Percentiles rank a stretch among this genome's conserved stretches.
These are phyloP conservation scores for Ceyx melanurus DNA, from an alignment of 2,113 vertebrate genomes.

Conservation along the genomic window DNA sequence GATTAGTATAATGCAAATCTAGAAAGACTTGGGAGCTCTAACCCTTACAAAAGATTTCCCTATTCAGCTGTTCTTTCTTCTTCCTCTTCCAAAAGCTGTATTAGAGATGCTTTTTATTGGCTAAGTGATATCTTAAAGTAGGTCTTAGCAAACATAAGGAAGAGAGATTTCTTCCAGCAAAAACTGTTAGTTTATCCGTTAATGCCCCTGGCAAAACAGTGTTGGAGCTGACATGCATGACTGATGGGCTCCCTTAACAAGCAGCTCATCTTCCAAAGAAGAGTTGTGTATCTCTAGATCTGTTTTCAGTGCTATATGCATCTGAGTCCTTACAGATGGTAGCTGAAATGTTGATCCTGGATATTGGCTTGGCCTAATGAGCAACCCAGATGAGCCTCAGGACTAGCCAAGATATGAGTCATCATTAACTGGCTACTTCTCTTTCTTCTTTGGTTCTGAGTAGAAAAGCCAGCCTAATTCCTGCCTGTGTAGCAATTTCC, in stretches of 20 bases:
- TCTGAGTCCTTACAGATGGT: neutral
- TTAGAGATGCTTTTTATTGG: neutral
- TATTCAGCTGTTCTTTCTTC: neutral
- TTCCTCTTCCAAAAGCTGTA: neutral
- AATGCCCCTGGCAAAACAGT: neutral
- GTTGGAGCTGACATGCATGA: neutral
- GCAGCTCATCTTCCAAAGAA: neutral
- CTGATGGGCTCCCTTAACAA: neutral
- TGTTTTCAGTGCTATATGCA: neutral
- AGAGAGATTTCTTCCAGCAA: neutral
- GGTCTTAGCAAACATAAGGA: neutral
- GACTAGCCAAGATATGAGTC: neutral
- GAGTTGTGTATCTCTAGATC: neutral
- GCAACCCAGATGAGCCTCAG: neutral
- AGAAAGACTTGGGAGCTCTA: neutral
- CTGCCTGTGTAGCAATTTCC: neutral
- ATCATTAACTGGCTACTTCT: neutral
- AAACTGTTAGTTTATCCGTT: neutral
- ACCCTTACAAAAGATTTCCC: neutral
- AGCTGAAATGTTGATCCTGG: neutral
- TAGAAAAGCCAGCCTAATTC: neutral
- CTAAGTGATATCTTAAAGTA: neutral
- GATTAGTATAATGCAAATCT: neutral
- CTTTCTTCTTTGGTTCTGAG: neutral
- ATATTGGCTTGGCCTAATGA: accelerated